Evolutionary conservation across 2,888 invertebrate species (phyloP), one percentile per base, ranked within the genome.

Genomic region (Tanytarsus gracilentus): DNA sequence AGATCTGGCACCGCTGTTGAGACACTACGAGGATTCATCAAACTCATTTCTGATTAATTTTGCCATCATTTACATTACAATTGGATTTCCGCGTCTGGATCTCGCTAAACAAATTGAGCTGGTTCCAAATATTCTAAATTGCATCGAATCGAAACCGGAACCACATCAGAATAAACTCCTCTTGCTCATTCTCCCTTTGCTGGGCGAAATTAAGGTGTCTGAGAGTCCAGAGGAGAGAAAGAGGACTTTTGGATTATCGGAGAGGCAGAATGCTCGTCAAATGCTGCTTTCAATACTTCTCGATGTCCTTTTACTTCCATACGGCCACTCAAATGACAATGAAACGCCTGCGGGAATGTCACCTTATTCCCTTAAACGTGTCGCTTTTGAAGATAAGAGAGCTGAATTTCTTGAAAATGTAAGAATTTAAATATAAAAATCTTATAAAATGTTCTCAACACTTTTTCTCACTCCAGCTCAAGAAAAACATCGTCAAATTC

Each of bases 21-120:
- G 83, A 51, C 86, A 89, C 64, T 95, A 93, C 72, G 81, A 82
- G 67, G 86, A 88, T 67, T 82, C 88, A 4, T 76, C 81, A 83
- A 68, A 92, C 84, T 77, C 86, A 84, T 60, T 60, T 18, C 60
- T 60, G n/a, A 60, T 50, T 25, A 96, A 96, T 73, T 95, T 96
- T 70, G 83, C 91, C 9, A 89, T 95, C 61, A 90, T 96, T 67
- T 96, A 95, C 71, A 86, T 96, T 63, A 92, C 90, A 69, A 81
- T 92, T 81, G 95, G 95, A 7, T 95, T 83, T 74, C 91, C 93
- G 1, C 78, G 95, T 58, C 74, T 94, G 66, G 79, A 85, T 9
- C 74, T 80, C 51, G 84, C 83, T 8, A 82, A 86, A 67, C 92
- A 92, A 72, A 78, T 84, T 4, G 81, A 81, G 64, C 72, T 93